Base-by-base conservation (phyloP, 2,113 vertebrate genomes). In the Lagopus leucura region DNA sequence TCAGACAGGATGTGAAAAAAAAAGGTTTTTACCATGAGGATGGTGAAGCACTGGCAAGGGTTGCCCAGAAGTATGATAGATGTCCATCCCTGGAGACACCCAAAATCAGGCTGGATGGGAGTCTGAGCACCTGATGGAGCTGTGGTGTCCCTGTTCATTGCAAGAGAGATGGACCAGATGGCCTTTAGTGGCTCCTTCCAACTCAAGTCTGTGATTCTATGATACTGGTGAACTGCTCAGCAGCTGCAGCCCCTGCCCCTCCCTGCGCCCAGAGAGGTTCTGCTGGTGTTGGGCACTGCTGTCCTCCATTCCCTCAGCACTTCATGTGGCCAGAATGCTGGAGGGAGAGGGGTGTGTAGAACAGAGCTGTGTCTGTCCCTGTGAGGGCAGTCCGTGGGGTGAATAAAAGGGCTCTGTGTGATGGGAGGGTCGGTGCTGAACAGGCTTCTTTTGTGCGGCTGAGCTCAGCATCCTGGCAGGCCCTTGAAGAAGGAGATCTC, bases 301-400 rank as follows among this genome's bases (percentile, higher is more conserved):
- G 8, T 28, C 36, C 36, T 63, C 60, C 6, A 27, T 40, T 34
- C 61, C 36, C 25, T 28, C 25, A 63, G 25, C 24, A 40, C 36
- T 64, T 64, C 36, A 10, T 8, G 7, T 40, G 61, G 61, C 25
- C 36, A 12, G 12, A 40, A 64, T 64, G 14, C 36, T 64, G 25
- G 25, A 64, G 61, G 36, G 61, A 38, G 17, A 40, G 61, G 15
- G 25, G 24, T 19, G 25, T 12, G 61, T 25, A 28, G 57, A 54
- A 96, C 92, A 95, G 36, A 32, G 76, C 54, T 42, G 72, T 3
- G 4, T 92, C 74, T 92, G 78, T 97, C 71, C 71, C 67, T 13
- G 16, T 0, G 2, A 82, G 66, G 45, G 40, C 57, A 64, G 36
- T 12, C 32, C 4, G 6, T n/a, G 24, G 19, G 11, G 6, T 27